phyloP scores from a whole-genome alignment of 2,113 vertebrate genomes.

The Emydura subglobosa region DNA sequence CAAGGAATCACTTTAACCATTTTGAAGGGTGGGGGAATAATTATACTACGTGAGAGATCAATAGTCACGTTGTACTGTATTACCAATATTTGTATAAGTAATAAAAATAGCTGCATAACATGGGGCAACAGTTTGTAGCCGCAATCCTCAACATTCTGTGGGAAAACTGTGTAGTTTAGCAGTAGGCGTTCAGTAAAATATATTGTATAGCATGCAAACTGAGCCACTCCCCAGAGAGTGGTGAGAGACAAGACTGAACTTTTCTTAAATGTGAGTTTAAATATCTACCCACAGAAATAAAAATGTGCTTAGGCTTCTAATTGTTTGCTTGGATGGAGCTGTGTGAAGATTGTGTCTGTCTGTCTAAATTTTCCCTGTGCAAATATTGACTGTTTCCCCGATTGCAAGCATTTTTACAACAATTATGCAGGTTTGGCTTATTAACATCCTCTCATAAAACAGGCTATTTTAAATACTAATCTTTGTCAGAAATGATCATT shows the following conservation, averaged over 20 bases:
- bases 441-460: slow-evolving; percentile 69
- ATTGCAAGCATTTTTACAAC: slow-evolving; percentile 77
- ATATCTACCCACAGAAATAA: slow-evolving; percentile 61
- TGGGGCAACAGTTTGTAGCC: slow-evolving; percentile 32
- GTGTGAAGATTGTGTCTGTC: slow-evolving; percentile 51
- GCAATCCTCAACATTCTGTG: slow-evolving; percentile 41
- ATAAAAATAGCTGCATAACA: not conserved
- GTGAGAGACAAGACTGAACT: slow-evolving; percentile 52
- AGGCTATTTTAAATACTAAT: slow-evolving; percentile 75
- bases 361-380: slow-evolving; percentile 62
- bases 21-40: not conserved
- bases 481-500: slow-evolving; percentile 77
- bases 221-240: slow-evolving; percentile 66
- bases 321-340: slow-evolving; percentile 67
- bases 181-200: slow-evolving; percentile 50
- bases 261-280: slow-evolving; percentile 59
- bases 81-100: not conserved
- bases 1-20: not conserved
- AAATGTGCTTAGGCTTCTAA: slow-evolving; percentile 71
- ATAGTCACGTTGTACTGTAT: not conserved
- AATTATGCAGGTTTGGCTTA: slow-evolving; percentile 77
- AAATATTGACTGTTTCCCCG: slow-evolving; percentile 67
- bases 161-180: slow-evolving; percentile 21
- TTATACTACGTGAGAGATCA: slow-evolving; percentile 1
- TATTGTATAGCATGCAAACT: slow-evolving; percentile 36